These are phyloP conservation scores for Numenius phaeopus DNA, from an alignment of 2,797 vertebrate species.

Conservation along the genomic window DNA sequence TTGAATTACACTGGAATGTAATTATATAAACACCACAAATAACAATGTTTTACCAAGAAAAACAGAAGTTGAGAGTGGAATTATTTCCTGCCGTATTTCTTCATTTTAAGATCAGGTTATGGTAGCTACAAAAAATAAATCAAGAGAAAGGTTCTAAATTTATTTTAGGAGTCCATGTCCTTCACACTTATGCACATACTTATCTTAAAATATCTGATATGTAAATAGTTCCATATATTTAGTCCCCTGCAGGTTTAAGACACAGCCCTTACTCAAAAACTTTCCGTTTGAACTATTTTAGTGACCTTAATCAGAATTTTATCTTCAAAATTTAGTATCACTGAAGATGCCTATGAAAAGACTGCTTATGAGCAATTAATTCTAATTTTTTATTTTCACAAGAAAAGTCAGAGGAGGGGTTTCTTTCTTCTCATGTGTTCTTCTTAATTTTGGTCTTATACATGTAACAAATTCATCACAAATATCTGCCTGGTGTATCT, in stretches of 20 bases:
- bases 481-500: not conserved
- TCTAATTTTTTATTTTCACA: not conserved
- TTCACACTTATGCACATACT: not conserved
- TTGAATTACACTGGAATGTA: conserved; percentile 78
- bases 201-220: not conserved
- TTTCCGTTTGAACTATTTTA: not conserved
- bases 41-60: conserved; percentile 74
- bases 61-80: conserved; percentile 68
- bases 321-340: not conserved
- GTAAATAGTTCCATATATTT: not conserved
- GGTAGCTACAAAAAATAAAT: conserved; percentile 8
- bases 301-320: not conserved
- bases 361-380: not conserved
- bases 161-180: not conserved
- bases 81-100: conserved; percentile 71
- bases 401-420: not conserved
- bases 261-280: not conserved
- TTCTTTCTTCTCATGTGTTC: not conserved
- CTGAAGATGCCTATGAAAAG: not conserved
- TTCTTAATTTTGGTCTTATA: not conserved
- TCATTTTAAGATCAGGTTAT: conserved; percentile 66
- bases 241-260: not conserved
- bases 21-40: conserved; percentile 78
- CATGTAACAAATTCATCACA: not conserved
- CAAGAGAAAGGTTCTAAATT: not conserved